Base-by-base conservation (phyloP, 2,113 vertebrate species). In the Phasianus colchicus region DNA sequence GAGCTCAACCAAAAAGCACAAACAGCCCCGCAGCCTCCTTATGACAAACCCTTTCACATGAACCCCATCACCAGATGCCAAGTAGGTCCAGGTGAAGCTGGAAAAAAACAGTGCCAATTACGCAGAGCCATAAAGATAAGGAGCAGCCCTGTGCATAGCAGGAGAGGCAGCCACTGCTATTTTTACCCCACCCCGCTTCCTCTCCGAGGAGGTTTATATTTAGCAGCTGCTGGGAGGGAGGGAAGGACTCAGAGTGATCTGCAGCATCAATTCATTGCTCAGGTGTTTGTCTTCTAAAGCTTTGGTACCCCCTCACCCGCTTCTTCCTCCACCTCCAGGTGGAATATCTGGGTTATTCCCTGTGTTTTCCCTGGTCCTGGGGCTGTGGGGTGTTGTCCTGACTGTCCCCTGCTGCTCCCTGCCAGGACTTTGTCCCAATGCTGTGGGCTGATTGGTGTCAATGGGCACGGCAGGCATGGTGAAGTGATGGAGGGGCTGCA, bases 301-400 rank as follows among this genome's bases (percentile, higher is more conserved):
- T 5, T 3, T 42, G 4, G 0, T 25, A 1, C 14, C 0, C n/a
- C 18, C 19, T 47, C 29, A 0, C 22, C 21, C 0, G 1, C 42
- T 16, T 32, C 40, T 21, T 76, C n/a, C 0, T 19, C 34, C n/a
- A 3, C 42, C 36, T 5, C 36, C 6, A 43, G 47, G 38, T 71
- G 30, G 42, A 43, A 19, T 1, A 2, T 29, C 10, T 14, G 32
- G n/a, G 20, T 8, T 21, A 6, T 21, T 60, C 27, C 34, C 29
- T 64, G 32, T 10, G 4, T 29, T 66, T 34, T 25, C 30, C 45
- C 57, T 4, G 17, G 13, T 48, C n/a, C 43, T 55, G 86, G 61
- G 38, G 27, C 58, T 14, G 0, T 5, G 78, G n/a, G 2, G 24
- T 1, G 14, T 38, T 70, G 10, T 25, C 48, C 6, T 32, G 60